Base-by-base conservation (phyloP, 2,113 vertebrate genomes). In the Erythrocercus mccallii region DNA sequence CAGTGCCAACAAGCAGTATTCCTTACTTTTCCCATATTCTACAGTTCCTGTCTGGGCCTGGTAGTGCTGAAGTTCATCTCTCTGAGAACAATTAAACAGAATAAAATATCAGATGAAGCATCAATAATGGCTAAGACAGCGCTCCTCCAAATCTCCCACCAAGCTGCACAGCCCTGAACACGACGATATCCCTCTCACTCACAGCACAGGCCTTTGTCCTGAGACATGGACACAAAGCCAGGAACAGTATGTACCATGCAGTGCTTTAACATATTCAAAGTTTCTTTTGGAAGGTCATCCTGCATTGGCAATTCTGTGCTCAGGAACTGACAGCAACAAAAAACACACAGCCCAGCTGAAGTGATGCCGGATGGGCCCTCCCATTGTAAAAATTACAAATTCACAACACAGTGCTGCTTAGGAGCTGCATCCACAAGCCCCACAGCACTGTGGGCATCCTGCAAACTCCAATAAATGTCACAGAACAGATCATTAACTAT, bases 161-260 rank as follows among this genome's bases (percentile, higher is more conserved):
- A 44, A 71, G 56, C 61, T 60, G 33, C 56, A 53, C 1, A 8
- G 35, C 25, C 37, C 65, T 7, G 8, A 91, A 60, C 31, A 30
- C 0, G 0, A 21, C 1, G 10, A 38, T 42, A n/a, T n/a, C 35
- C 10, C 15, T 64, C n/a, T 88, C 31, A 19, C 15, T 37, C 2
- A 8, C 35, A 77, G 10, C 72, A 15, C 24, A 77, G 33, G 23
- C 24, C 33, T 72, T 33, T 83, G 40, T 58, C 78, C 53, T 19
- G 44, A 79, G 37, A 86, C 45, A 38, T 21, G 3, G 10, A 69
- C 22, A 80, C 37, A 76, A 74, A 89, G 40, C 16, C 30, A 8
- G 48, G 37, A 82, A 85, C 16, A 0, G 5, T 13, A 38, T 30
- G 38, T 19, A 66, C 42, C 11, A 30, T 6, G 28, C 2, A 0